phyloP scores from a whole-genome alignment of 1,140 invertebrate species.

The Aphidius gifuensis region DNA sequence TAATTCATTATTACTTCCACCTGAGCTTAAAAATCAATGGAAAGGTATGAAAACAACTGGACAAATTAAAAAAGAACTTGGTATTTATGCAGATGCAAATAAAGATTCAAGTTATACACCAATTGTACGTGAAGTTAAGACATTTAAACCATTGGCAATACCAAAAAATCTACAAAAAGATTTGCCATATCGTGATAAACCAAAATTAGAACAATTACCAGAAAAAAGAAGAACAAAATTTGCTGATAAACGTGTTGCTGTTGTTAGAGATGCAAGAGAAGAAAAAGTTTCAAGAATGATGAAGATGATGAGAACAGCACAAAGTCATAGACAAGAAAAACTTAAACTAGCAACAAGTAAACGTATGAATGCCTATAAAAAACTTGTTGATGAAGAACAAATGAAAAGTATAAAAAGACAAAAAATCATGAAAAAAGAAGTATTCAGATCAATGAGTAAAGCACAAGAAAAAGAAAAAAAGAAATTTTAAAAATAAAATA shows the following conservation, averaged over 20 bases:
- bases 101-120: constrained; percentile 82
- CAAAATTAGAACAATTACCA: constrained; percentile 61
- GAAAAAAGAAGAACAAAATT: constrained; percentile 51
- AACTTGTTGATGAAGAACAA: constrained; percentile 43
- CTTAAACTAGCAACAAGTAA: constrained; percentile 60
- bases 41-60: constrained; percentile 91
- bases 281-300: constrained; percentile 79
- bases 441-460: too few species aligned
- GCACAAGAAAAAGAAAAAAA: too few species aligned
- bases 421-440: too few species aligned
- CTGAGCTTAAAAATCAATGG: constrained; percentile 76
- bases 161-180: constrained; percentile 84
- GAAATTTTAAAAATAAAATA: too few species aligned
- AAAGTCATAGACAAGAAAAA: constrained; percentile 60
- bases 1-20: constrained; percentile 79
- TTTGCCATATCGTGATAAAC: constrained; percentile 89
- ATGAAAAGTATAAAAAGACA: too few species aligned
- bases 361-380: constrained; percentile 65
- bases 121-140: constrained; percentile 69
- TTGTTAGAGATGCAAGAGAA: constrained; percentile 86
- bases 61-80: constrained; percentile 80
- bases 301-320: constrained; percentile 76
- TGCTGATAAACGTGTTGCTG: constrained; percentile 71
- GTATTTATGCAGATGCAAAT: constrained; percentile 69
- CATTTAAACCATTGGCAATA: constrained; percentile 79